Conservation (phyloP, 2,113 vertebrate genomes). For the Cygnus atratus region DNA sequence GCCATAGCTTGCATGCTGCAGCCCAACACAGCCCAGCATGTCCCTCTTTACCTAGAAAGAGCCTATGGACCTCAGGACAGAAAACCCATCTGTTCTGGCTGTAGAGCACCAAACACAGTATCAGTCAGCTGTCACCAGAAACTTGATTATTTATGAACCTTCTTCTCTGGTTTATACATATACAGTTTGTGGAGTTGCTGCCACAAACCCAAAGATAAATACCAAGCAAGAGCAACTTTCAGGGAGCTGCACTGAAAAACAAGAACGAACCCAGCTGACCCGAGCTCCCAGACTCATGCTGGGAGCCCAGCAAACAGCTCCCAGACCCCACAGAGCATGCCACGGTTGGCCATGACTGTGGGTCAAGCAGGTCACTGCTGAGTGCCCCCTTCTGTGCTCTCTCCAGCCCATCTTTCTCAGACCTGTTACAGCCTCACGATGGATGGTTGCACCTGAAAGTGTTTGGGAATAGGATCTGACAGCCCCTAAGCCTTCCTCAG, state of each 20-base stretch:
- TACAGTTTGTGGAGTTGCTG: background rate
- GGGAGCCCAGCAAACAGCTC: background rate
- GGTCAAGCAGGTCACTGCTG: fast-evolving
- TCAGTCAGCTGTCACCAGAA: background rate
- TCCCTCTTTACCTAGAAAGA: background rate
- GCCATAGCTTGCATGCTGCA: background rate
- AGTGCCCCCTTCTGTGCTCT: background rate
- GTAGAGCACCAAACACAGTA: background rate
- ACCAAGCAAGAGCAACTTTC: background rate
- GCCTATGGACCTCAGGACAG: background rate
- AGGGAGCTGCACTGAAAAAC: background rate
- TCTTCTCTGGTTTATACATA: background rate
- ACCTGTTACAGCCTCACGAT: background rate
- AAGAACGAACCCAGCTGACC: background rate
- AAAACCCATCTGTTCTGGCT: background rate
- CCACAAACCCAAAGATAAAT: background rate
- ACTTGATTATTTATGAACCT: background rate
- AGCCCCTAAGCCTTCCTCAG: background rate
- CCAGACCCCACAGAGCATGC: background rate
- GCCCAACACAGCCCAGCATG: background rate
- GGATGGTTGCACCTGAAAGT: background rate
- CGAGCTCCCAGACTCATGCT: background rate
- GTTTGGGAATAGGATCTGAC: background rate
- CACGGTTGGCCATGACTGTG: no score
- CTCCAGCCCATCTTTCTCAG: background rate